phyloP scores from a whole-genome alignment of 2,888 invertebrate genomes.

The Megaustenia siamemsis region DNA sequence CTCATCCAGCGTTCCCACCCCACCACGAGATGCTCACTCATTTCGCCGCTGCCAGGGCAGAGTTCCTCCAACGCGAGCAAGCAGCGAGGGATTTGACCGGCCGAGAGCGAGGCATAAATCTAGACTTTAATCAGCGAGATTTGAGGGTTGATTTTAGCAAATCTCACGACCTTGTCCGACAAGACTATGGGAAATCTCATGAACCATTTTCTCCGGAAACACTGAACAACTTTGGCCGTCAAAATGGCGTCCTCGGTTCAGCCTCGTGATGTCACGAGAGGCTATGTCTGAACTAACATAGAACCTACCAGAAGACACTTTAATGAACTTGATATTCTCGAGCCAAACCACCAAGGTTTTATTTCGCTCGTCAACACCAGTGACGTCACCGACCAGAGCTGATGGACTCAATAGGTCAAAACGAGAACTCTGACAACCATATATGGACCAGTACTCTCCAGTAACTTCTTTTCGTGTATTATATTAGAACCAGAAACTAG shows the following conservation, averaged over 20 bases:
- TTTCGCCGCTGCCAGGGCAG: slow-evolving; percentile 51
- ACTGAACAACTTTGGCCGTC: slow-evolving; percentile 36
- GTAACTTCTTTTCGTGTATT: neutral
- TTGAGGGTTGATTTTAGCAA: slow-evolving; percentile 49
- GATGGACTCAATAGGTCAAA: neutral
- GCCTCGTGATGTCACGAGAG: slow-evolving; percentile 42
- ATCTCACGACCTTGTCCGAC: slow-evolving; percentile 48
- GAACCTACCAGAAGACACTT: neutral
- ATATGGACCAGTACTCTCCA: neutral
- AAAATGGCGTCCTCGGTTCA: slow-evolving; percentile 50
- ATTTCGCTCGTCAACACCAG: neutral
- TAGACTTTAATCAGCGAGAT: slow-evolving; percentile 43
- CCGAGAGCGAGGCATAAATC: slow-evolving; percentile 38
- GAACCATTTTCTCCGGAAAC: slow-evolving; percentile 47
- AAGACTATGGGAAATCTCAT: slow-evolving; percentile 38
- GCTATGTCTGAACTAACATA: too few species aligned
- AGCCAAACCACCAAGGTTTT: neutral
- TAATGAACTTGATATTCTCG: neutral
- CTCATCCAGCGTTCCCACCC: slow-evolving; percentile 46
- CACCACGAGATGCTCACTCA: slow-evolving; percentile 54
- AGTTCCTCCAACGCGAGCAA: slow-evolving; percentile 47
- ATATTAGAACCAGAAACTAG: too few species aligned
- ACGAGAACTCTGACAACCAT: neutral
- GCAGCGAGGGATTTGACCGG: slow-evolving; percentile 33
- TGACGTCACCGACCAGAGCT: neutral